These are phyloP conservation scores for Cephus nigrinus DNA, from an alignment of 2,888 invertebrate genomes.

Conservation along the genomic window DNA sequence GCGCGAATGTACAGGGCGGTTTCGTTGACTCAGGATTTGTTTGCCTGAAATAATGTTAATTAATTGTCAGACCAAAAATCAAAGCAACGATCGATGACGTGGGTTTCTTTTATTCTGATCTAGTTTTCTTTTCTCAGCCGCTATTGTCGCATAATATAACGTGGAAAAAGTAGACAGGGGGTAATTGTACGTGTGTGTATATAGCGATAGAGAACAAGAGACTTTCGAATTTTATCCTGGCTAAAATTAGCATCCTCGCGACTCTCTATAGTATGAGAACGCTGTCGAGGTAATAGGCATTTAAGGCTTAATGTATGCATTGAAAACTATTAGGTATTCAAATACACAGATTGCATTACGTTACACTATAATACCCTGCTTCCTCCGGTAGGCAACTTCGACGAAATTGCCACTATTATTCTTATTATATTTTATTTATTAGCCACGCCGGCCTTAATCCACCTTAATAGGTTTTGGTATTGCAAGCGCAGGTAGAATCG, in stretches of 20 bases:
- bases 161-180: not conserved
- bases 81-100: not conserved
- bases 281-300: conserved; percentile 50
- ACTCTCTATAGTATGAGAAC: conserved; percentile 40
- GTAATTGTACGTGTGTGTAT: not conserved
- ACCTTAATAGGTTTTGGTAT: not conserved
- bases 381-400: conserved; percentile 28
- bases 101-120: too few relatives aligned
- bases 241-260: conserved; percentile 49
- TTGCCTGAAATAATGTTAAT: not conserved
- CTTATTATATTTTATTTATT: conserved; percentile 51
- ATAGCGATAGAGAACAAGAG: not conserved
- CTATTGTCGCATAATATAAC: not conserved
- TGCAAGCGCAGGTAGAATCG: not conserved
- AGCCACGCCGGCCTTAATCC: conserved; percentile 37
- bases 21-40: not conserved
- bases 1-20: not conserved
- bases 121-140: too few relatives aligned
- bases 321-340: conserved; percentile 63
- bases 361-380: conserved; percentile 41
- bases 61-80: not conserved
- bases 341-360: conserved; percentile 60
- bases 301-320: conserved; percentile 60
- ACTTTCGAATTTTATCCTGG: conserved; percentile 6
- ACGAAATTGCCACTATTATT: conserved; percentile 51